A percentile compares a stretch with the other conserved stretches of the same genome.
Conservation (phyloP, 2,888 invertebrate species). For the Trichogramma evanescens region DNA sequence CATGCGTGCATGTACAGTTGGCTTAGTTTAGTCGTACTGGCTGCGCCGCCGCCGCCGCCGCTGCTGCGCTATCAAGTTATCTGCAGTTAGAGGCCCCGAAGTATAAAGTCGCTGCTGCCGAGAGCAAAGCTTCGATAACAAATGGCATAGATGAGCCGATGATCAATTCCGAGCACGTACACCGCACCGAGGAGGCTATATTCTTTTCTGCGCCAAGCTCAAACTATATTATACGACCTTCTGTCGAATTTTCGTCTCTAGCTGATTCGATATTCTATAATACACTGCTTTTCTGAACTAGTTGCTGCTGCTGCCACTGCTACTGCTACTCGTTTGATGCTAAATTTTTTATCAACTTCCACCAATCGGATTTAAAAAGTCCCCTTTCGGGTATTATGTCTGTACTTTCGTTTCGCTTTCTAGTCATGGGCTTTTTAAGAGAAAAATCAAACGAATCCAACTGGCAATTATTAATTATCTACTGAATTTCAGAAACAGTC, state of each 20-base stretch:
- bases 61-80: no score
- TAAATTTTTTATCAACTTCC: constrained; percentile 37
- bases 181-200: constrained; percentile 8
- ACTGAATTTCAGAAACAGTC: no score
- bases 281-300: no score
- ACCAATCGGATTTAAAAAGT: no score
- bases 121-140: constrained; percentile 31
- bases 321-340: constrained; percentile 33
- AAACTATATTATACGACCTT: background rate
- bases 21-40: constrained; percentile 35
- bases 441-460: no score
- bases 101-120: background rate
- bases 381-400: no score
- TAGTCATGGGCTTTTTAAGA: no score
- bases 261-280: background rate
- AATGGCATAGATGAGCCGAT: constrained; percentile 36
- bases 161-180: constrained; percentile 37
- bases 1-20: constrained; percentile 28
- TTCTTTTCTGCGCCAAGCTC: constrained; percentile 9
- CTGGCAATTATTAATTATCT: no score
- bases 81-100: background rate
- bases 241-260: constrained; percentile 16
- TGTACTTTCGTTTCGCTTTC: no score
- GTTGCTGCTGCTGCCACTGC: no score
- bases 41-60: no score